Base-by-base conservation (phyloP, 2,113 vertebrate species). In the Tretioscincus oriximinensis region DNA sequence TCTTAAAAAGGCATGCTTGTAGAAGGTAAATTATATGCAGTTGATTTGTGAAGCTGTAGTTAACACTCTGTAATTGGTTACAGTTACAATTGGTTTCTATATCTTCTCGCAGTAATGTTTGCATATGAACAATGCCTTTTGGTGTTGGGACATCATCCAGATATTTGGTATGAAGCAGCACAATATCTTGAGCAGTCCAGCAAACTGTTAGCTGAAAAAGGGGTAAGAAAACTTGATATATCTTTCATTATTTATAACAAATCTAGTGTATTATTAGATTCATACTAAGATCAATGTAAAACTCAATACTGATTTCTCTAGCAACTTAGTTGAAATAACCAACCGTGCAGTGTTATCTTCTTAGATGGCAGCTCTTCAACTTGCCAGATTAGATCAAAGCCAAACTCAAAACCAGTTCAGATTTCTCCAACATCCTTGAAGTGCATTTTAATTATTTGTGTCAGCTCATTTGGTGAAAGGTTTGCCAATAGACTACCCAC, bases 161-260 rank as follows among this genome's bases (percentile, higher is more conserved):
- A 99, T 84, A 95, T 99, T 87, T 99, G 98, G 98, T 99, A 99
- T 64, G 98, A 99, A 93, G 98, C 98, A 54, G 98, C 97, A 69
- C 98, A 99, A 92, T 99, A 99, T 89, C 96, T 99, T 65, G 98
- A 99, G 84, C 98, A 99, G 92, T 99, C 98, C 77, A 99, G 98
- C 91, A 99, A 99, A 89, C 95, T 99, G 78, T 95, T 99, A 49
- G 98, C 98, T 81, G 98, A 99, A 91, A 99, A 99, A 88, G 98
- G 98, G 94, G 98, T 99, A 93, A 87, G 97, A 94, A 72, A 78
- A 31, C 60, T 5, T 0, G 12, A 21, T 73, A 31, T 64, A 76
- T 0, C 2, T 68, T 66, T 45, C 76, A 77, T 70, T 41, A 24
- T 29, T 81, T 84, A 78, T 21, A 20, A 81, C 63, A 64, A 12